Percentiles rank a stretch among this genome's conserved stretches.
phyloP scores from a whole-genome alignment of 2,888 invertebrate species.

The Tortricodes alternella region DNA sequence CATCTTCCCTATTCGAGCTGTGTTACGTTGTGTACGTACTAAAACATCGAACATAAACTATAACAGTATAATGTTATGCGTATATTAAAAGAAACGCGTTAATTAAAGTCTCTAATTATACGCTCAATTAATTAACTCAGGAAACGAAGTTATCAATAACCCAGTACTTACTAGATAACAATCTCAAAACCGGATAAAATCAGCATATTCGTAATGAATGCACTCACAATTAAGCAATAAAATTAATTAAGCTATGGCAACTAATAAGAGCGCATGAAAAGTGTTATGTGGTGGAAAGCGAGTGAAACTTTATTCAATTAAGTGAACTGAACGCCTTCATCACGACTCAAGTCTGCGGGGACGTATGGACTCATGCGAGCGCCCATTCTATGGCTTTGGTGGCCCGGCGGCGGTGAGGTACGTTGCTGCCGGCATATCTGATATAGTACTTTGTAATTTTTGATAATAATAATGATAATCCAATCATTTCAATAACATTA shows the following conservation, averaged over 20 bases:
- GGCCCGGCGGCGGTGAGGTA: conserved; percentile 33
- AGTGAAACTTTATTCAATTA: conserved; percentile 46
- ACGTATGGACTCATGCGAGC: conserved; percentile 40
- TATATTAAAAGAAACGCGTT: too few species aligned
- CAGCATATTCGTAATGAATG: not conserved
- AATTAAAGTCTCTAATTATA: too few species aligned
- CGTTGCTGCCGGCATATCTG: conserved; percentile 13
- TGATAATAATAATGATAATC: too few species aligned
- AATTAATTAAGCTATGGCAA: conserved; percentile 1
- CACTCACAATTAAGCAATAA: not conserved
- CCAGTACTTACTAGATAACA: not conserved
- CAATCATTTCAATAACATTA: too few species aligned
- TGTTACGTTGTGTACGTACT: too few species aligned
- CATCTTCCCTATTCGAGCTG: too few species aligned
- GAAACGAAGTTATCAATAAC: not conserved
- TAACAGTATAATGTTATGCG: too few species aligned
- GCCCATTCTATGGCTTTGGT: conserved; percentile 43
- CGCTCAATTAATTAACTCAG: too few species aligned
- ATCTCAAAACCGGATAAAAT: not conserved
- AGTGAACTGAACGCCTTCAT: conserved; percentile 39
- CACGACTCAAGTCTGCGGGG: conserved; percentile 36
- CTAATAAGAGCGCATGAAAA: conserved; percentile 8
- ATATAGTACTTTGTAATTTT: not conserved
- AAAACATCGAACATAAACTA: too few species aligned
- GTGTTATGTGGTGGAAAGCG: conserved; percentile 1